A percentile compares a stretch with the other conserved stretches of the same genome.
phyloP scores from a whole-genome alignment of 1,140 invertebrate species.

The Trypoxylus dichotomus region DNA sequence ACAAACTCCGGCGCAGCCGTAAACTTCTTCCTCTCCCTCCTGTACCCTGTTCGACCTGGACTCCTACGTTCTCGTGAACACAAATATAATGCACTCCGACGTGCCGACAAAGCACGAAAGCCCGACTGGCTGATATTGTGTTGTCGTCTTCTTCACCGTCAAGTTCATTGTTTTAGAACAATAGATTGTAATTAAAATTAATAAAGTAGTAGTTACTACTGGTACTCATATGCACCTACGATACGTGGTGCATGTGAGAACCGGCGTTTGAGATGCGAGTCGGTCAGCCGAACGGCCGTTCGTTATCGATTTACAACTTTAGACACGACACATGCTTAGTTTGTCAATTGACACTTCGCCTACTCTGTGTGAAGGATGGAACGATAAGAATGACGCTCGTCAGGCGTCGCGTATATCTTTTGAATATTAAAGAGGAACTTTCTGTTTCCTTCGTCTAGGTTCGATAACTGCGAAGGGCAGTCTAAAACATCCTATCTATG shows the following conservation, averaged over 20 bases:
- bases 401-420: not conserved
- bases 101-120: not conserved
- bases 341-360: not conserved
- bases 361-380: not conserved
- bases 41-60: not conserved
- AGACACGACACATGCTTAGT: not conserved
- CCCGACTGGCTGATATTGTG: not conserved
- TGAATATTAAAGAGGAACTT: not conserved
- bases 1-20: not conserved
- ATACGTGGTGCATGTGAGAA: not conserved
- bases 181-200: conserved; percentile 25
- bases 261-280: not conserved
- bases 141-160: not conserved
- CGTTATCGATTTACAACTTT: conserved; percentile 1
- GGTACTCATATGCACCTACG: not conserved
- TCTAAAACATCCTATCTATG: too few relatives aligned
- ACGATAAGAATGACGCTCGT: not conserved
- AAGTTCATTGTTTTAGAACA: conserved; percentile 14
- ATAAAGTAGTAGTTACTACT: not conserved
- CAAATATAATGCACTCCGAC: not conserved
- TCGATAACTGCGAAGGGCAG: too few relatives aligned
- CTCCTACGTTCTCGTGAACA: not conserved
- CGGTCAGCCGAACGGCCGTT: not conserved
- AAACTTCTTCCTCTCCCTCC: not conserved
- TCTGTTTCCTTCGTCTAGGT: too few relatives aligned